Percentiles rank a stretch among this genome's conserved stretches.
These are phyloP conservation scores for Apeira syringaria DNA, from an alignment of 2,888 invertebrate genomes.

Conservation along the genomic window DNA sequence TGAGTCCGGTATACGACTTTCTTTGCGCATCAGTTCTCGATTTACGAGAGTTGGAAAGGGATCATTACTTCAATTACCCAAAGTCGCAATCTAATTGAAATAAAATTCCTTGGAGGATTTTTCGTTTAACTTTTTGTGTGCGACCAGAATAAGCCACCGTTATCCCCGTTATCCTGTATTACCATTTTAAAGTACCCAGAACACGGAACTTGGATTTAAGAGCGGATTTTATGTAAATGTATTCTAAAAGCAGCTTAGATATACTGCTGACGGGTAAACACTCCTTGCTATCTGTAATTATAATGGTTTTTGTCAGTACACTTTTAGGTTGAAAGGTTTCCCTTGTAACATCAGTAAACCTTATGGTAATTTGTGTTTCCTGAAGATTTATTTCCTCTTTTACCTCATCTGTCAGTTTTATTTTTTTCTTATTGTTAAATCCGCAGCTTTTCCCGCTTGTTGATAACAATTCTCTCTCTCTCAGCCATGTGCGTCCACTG, in stretches of 20 bases:
- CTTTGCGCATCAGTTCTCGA: slow-evolving; percentile 15
- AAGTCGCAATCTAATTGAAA: slow-evolving; percentile 45
- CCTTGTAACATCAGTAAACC: slow-evolving; percentile 22
- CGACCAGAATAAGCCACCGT: slow-evolving; percentile 49
- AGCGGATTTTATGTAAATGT: slow-evolving; percentile 46
- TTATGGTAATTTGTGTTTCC: slow-evolving; percentile 14
- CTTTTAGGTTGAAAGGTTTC: slow-evolving; percentile 24
- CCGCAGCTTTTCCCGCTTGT: no score
- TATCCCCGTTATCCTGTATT: slow-evolving; percentile 58
- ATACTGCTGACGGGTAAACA: slow-evolving; percentile 35
- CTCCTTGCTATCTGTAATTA: slow-evolving; percentile 36
- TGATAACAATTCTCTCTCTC: no score
- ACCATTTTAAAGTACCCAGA: slow-evolving; percentile 59
- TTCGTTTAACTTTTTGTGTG: slow-evolving; percentile 51
- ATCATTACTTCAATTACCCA: slow-evolving; percentile 31
- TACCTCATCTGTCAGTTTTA: neutral
- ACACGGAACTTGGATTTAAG: slow-evolving; percentile 49
- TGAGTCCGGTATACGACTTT: slow-evolving; percentile 1
- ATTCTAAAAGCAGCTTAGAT: slow-evolving; percentile 48
- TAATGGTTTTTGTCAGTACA: slow-evolving; percentile 32
- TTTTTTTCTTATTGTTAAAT: neutral
- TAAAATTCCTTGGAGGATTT: slow-evolving; percentile 40
- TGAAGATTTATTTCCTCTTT: slow-evolving; percentile 9
- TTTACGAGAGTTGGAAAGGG: slow-evolving; percentile 14
- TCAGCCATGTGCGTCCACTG: no score